These are phyloP conservation scores for Heliothis peltigera DNA, from an alignment of 2,888 invertebrate species.

Conservation along the genomic window DNA sequence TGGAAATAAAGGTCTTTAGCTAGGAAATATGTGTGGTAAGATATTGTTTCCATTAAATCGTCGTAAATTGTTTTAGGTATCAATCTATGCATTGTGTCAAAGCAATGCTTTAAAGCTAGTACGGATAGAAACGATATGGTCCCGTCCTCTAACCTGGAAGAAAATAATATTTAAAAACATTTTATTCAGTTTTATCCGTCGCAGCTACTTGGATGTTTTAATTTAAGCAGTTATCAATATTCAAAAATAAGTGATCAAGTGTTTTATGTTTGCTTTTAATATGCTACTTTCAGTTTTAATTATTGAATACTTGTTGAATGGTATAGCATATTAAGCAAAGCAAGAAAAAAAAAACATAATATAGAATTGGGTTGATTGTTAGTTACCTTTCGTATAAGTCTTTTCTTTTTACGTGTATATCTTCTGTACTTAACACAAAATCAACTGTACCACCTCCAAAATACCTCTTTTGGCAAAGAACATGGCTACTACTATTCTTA, in stretches of 20 bases:
- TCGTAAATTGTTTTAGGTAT: slow-evolving; percentile 87
- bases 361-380: background rate
- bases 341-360: background rate
- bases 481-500: slow-evolving; percentile 90
- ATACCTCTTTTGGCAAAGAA: slow-evolving; percentile 92
- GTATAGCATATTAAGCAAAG: too few relatives aligned
- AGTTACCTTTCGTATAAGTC: slow-evolving; percentile 92
- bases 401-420: slow-evolving; percentile 92
- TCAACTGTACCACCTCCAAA: slow-evolving; percentile 99
- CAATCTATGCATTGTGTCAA: slow-evolving; percentile 92
- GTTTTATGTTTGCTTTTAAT: slow-evolving; percentile 12
- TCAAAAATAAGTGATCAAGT: slow-evolving; percentile 18
- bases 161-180: background rate
- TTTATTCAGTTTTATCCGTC: too few relatives aligned
- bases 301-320: too few relatives aligned
- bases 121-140: slow-evolving; percentile 97
- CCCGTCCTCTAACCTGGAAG: slow-evolving; percentile 97
- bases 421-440: slow-evolving; percentile 93
- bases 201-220: too few relatives aligned
- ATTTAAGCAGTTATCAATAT: background rate
- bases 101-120: slow-evolving; percentile 94
- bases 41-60: slow-evolving; percentile 91
- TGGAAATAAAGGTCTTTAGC: slow-evolving; percentile 93
- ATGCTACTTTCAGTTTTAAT: slow-evolving; percentile 13
- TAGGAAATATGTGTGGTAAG: slow-evolving; percentile 93